Conservation (phyloP, 1,140 invertebrate genomes). For the Bombus waltoni region DNA sequence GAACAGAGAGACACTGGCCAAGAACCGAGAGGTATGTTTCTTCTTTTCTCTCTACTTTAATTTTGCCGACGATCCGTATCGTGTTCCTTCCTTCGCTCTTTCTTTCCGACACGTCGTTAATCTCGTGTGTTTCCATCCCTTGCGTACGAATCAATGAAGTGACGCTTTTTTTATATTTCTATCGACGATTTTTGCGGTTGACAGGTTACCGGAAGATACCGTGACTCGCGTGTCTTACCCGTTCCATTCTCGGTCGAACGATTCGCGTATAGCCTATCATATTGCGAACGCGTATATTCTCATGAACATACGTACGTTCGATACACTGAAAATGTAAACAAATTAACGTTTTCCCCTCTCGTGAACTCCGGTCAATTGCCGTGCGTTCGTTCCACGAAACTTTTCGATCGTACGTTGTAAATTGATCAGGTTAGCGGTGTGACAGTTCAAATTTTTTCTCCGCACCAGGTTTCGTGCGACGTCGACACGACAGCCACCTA, state of each 20-base stretch:
- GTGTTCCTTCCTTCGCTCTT: constrained; percentile 9
- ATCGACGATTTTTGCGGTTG: constrained; percentile 2
- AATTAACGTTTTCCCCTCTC: constrained; percentile 8
- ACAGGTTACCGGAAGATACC: constrained; percentile 29
- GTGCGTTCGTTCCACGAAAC: constrained; percentile 6
- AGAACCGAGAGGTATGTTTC: constrained; percentile 73
- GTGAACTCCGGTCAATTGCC: background rate
- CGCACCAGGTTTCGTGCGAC: constrained; percentile 15
- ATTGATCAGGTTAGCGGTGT: background rate
- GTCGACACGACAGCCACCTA: background rate
- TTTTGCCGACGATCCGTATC: background rate
- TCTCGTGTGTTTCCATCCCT: background rate
- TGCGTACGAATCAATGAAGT: background rate
- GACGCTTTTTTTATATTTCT: background rate
- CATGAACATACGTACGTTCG: background rate
- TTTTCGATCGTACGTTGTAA: background rate
- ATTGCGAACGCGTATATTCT: background rate
- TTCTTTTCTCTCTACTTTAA: background rate
- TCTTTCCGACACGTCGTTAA: background rate
- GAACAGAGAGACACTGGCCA: constrained; percentile 76
- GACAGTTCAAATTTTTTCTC: constrained; percentile 45
- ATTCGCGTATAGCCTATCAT: constrained; percentile 37
- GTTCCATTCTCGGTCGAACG: background rate
- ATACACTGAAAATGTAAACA: constrained; percentile 51
- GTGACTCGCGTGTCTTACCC: background rate